phyloP scores from a whole-genome alignment of 2,113 vertebrate genomes.

The Saccopteryx bilineata region DNA sequence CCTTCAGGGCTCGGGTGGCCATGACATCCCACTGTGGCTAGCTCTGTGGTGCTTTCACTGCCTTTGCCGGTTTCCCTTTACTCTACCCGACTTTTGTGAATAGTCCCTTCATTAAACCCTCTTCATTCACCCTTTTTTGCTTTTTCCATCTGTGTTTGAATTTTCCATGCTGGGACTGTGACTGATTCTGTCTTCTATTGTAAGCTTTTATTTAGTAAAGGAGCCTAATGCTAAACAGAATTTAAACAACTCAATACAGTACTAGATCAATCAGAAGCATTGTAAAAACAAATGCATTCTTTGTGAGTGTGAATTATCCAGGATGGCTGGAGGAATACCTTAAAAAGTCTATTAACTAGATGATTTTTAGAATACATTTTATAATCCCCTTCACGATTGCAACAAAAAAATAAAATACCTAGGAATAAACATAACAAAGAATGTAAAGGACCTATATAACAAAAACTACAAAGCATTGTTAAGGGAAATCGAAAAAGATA shows the following conservation, averaged over 20 bases:
- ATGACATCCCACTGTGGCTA: not conserved
- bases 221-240: slow-evolving; percentile 53
- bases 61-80: not conserved
- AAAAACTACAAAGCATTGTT: too few relatives aligned
- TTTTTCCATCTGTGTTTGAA: not conserved
- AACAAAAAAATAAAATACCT: too few relatives aligned
- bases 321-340: not conserved
- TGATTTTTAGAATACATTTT: slow-evolving; percentile 7
- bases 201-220: slow-evolving; percentile 55
- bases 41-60: not conserved
- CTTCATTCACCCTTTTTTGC: not conserved
- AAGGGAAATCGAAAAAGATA: too few relatives aligned
- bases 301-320: slow-evolving; percentile 37
- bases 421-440: too few relatives aligned
- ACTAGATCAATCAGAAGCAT: slow-evolving; percentile 39
- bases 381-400: not conserved
- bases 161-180: slow-evolving; percentile 24
- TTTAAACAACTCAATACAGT: not conserved
- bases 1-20: not conserved
- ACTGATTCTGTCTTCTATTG: not conserved
- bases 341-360: slow-evolving; percentile 10
- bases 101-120: not conserved
- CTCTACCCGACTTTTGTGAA: not conserved
- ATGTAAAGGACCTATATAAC: too few relatives aligned
- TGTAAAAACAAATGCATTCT: slow-evolving; percentile 57